Conservation (phyloP, 2,797 vertebrate genomes). For the Eulemur coronatus region DNA sequence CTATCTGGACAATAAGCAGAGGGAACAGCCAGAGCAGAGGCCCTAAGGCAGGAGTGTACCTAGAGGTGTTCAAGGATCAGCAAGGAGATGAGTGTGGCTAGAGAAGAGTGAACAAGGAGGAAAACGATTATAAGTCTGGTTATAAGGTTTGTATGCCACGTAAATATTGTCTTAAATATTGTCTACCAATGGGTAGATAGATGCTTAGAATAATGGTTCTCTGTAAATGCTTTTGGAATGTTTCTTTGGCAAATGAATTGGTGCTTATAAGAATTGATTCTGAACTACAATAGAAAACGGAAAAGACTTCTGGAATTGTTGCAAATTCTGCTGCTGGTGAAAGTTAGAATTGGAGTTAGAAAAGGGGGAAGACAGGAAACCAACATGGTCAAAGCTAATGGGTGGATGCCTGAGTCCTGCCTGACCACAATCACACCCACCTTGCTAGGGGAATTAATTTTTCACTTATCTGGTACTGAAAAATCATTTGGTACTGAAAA, state of each 20-base stretch:
- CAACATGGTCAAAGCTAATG: background rate
- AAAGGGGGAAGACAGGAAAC: background rate
- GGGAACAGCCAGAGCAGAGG: background rate
- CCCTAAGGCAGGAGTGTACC: background rate
- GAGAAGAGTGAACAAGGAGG: background rate
- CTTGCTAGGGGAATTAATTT: background rate
- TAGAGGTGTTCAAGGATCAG: background rate
- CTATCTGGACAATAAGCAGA: background rate
- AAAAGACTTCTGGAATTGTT: constrained; percentile 3
- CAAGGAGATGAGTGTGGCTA: background rate
- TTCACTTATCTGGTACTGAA: constrained; percentile 6
- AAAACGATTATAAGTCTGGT: background rate
- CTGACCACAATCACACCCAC: background rate
- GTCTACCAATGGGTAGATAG: background rate
- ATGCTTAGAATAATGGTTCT: background rate
- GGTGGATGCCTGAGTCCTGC: background rate
- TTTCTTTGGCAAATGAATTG: constrained; percentile 36
- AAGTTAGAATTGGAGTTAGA: background rate
- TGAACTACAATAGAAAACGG: background rate
- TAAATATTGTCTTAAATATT: background rate
- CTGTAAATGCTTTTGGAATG: background rate
- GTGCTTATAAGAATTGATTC: constrained; percentile 3
- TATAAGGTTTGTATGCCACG: background rate
- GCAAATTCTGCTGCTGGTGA: background rate
- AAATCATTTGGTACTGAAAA: background rate